Conservation (phyloP, 2,888 invertebrate genomes). For the Pyrrhosoma nymphula region DNA sequence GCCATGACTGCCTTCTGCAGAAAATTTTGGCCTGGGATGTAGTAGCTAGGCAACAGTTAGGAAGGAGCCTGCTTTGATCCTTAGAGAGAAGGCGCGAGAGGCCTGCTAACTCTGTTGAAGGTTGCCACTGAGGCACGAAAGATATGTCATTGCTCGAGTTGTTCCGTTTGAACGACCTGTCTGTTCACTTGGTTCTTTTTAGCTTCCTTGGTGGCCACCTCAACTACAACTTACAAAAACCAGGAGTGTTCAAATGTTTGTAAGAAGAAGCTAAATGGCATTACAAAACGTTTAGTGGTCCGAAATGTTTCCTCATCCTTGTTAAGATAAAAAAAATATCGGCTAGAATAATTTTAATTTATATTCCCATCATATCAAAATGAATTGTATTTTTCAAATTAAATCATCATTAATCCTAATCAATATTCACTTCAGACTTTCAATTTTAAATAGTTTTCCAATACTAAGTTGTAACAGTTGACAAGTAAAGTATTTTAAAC, state of each 20-base stretch:
- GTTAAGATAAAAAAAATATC: conserved; percentile 34
- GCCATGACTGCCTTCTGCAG: conserved; percentile 67
- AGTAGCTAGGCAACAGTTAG: conserved; percentile 64
- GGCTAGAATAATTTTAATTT: conserved; percentile 38
- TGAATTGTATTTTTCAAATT: conserved; percentile 58
- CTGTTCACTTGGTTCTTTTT: conserved; percentile 61
- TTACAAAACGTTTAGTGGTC: conserved; percentile 61
- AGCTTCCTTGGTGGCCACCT: conserved; percentile 66
- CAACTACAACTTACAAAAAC: conserved; percentile 63
- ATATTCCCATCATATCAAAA: conserved; percentile 51
- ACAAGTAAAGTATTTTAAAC: conserved; percentile 25
- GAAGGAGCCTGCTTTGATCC: conserved; percentile 66
- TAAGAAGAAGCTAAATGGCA: conserved; percentile 54
- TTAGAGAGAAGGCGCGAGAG: conserved; percentile 60
- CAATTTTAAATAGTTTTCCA: conserved; percentile 42
- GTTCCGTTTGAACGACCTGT: conserved; percentile 51
- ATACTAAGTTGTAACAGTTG: conserved; percentile 43
- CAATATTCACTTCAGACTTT: conserved; percentile 37
- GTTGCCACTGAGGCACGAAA: conserved; percentile 60
- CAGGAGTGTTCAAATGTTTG: conserved; percentile 67
- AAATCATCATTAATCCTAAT: conserved; percentile 52
- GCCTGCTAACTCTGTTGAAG: conserved; percentile 61
- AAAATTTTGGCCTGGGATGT: conserved; percentile 66
- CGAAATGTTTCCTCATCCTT: conserved; percentile 60
- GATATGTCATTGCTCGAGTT: conserved; percentile 64